Evolutionary conservation across 2,113 vertebrate genomes (phyloP).

Genomic region (Oxyruncus cristatus): DNA sequence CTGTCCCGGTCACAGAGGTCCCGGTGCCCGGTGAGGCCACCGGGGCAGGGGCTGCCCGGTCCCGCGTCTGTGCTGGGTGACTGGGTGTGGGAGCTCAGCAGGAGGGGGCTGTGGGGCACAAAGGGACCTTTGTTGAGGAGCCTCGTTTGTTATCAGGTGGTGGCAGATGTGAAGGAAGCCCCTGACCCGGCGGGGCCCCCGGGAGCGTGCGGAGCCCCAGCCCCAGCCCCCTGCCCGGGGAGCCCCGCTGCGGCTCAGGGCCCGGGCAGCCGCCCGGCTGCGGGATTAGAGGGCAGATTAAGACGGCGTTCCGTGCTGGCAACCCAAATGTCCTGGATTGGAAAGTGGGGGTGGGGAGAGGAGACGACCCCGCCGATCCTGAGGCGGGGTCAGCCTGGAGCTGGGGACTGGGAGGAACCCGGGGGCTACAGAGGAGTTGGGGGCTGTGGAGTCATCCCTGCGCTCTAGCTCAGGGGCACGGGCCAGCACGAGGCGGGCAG

Average conservation of each 20-base stretch:
- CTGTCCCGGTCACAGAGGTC: background rate
- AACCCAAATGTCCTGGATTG: conserved; percentile 61
- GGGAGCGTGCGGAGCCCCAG: background rate
- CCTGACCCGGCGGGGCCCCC: background rate
- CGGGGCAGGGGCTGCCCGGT: background rate
- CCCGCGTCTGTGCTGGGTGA: background rate
- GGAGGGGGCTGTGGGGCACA: background rate
- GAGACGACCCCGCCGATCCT: background rate
- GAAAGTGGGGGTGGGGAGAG: conserved; percentile 47
- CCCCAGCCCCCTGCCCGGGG: conserved; percentile 23
- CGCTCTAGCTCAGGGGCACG: background rate
- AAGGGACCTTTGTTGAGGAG: conserved; percentile 16
- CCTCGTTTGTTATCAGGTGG: background rate
- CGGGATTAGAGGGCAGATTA: conserved; percentile 63
- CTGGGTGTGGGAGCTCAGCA: background rate
- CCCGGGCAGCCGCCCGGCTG: background rate
- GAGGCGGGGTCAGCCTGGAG: background rate
- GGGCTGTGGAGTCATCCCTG: background rate
- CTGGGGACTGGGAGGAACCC: background rate
- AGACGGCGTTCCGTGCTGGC: background rate
- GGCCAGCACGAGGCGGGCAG: background rate
- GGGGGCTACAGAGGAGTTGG: background rate
- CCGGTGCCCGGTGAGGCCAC: background rate
- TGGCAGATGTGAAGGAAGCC: conserved; percentile 3
- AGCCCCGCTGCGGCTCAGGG: background rate